These are phyloP conservation scores for Portevinia maculata DNA, from an alignment of 2,888 invertebrate species.

Conservation along the genomic window DNA sequence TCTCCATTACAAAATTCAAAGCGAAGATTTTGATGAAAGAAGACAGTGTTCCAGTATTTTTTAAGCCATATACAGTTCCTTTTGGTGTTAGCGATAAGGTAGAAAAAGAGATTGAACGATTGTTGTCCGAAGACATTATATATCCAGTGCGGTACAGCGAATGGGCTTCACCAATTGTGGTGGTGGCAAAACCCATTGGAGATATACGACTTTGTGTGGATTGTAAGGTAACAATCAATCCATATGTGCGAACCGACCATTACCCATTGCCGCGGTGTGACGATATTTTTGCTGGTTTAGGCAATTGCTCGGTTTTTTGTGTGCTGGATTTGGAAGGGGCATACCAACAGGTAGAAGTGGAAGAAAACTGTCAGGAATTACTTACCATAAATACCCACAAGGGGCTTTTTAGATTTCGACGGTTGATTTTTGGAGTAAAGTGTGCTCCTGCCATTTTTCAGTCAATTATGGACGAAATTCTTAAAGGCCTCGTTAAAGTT, in stretches of 20 bases:
- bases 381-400: conserved; percentile 44
- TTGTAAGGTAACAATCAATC: conserved; percentile 34
- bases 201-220: conserved; percentile 48
- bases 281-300: conserved; percentile 49
- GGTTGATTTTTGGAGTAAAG: no score
- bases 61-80: neutral
- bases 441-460: no score
- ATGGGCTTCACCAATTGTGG: conserved; percentile 53
- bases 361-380: conserved; percentile 22
- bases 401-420: no score
- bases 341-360: no score
- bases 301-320: neutral
- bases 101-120: no score
- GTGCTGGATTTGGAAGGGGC: conserved; percentile 34
- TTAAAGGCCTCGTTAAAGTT: no score
- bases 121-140: conserved; percentile 5
- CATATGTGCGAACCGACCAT: conserved; percentile 15
- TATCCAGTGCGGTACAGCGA: conserved; percentile 27
- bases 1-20: neutral
- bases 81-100: neutral
- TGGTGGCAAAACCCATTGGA: conserved; percentile 45
- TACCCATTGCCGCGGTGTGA: conserved; percentile 43
- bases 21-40: neutral
- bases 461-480: no score
- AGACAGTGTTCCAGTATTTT: neutral